phyloP scores from a whole-genome alignment of 2,113 vertebrate species.

The Parus major region DNA sequence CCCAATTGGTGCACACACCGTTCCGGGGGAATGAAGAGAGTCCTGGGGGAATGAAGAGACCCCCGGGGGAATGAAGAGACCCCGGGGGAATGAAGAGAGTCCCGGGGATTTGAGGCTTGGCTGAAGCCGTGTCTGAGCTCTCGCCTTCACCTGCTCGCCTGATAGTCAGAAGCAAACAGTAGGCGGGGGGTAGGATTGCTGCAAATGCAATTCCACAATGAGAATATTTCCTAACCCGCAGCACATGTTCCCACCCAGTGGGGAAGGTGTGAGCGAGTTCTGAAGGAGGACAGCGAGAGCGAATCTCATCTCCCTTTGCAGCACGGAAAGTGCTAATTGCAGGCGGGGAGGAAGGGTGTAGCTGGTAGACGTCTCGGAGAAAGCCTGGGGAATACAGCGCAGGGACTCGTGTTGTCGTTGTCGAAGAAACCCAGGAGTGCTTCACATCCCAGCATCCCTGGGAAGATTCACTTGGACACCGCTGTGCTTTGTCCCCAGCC shows the following conservation, averaged over 20 bases:
- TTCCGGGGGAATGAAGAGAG: background rate
- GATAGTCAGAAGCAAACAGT: background rate
- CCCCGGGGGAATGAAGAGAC: background rate
- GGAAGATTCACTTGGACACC: background rate
- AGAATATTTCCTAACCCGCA: background rate
- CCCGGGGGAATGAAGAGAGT: background rate
- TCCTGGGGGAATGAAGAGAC: background rate
- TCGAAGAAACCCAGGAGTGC: background rate
- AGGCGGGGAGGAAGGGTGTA: constrained; percentile 22
- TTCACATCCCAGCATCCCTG: background rate
- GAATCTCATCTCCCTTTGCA: constrained; percentile 26
- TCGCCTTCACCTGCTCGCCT: background rate
- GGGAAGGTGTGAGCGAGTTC: constrained; percentile 56
- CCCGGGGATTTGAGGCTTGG: background rate
- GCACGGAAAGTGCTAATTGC: constrained; percentile 50
- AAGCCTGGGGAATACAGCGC: background rate
- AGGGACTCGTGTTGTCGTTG: background rate
- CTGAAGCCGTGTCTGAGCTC: background rate
- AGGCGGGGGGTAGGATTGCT: background rate
- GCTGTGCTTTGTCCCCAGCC: background rate
- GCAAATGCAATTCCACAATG: constrained; percentile 9
- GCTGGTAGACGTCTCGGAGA: constrained; percentile 40
- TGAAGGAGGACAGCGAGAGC: constrained; percentile 8
- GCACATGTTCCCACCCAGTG: constrained; percentile 37
- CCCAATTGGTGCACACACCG: background rate